Conservation (phyloP, 2,113 vertebrate genomes). For the Euleptes europaea region DNA sequence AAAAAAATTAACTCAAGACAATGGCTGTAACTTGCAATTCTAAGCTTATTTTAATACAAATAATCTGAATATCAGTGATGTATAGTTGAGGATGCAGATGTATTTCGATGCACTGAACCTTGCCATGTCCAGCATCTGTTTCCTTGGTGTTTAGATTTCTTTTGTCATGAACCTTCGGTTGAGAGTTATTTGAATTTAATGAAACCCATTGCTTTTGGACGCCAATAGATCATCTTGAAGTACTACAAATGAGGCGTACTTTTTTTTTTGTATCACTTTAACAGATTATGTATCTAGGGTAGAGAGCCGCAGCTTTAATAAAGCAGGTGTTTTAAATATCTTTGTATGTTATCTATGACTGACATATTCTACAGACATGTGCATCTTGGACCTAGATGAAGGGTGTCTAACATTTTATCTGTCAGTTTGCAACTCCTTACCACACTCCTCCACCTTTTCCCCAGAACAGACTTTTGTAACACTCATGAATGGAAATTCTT, state of each 20-base stretch:
- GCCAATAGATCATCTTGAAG: not conserved
- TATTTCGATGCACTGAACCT: slow-evolving; percentile 38
- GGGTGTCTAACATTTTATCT: rapidly evolving
- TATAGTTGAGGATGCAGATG: slow-evolving; percentile 62
- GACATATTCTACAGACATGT: rapidly evolving
- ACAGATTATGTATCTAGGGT: too few species aligned
- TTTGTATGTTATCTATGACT: not conserved
- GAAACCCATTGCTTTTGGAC: not conserved
- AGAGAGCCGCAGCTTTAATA: not conserved
- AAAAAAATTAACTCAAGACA: slow-evolving; percentile 66
- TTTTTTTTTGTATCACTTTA: not conserved
- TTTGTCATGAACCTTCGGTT: slow-evolving; percentile 48
- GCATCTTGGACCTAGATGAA: not conserved
- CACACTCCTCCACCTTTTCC: not conserved
- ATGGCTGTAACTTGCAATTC: slow-evolving; percentile 66
- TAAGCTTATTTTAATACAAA: slow-evolving; percentile 66
- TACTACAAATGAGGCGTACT: not conserved
- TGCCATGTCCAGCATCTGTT: slow-evolving; percentile 26
- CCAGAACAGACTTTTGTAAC: not conserved
- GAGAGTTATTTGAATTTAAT: not conserved
- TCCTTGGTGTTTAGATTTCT: slow-evolving; percentile 19
- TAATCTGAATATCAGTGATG: slow-evolving; percentile 49
- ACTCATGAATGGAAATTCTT: not conserved
- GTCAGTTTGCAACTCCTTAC: not conserved
- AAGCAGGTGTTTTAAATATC: not conserved